Percentiles rank a stretch among this genome's conserved stretches.
phyloP scores from a whole-genome alignment of 2,888 invertebrate species.

The Himalopsyche japonica region DNA sequence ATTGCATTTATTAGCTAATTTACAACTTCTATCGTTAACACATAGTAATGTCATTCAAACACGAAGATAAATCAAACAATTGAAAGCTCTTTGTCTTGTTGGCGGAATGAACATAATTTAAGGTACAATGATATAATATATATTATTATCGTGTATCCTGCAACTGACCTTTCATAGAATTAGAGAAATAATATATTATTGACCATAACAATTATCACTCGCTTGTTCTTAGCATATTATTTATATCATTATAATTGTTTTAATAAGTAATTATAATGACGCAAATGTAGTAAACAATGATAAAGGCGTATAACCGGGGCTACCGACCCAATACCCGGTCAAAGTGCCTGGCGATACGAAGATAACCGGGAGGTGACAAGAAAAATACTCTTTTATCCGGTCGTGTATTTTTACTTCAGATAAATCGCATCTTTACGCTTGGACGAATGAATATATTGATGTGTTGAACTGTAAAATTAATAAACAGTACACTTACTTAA shows the following conservation, averaged over 20 bases:
- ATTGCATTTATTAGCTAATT: no score
- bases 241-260: conserved; percentile 14
- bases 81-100: no score
- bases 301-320: conserved; percentile 5
- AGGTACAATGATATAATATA: no score
- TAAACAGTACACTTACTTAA: no score
- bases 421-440: background rate
- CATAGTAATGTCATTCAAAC: no score
- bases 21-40: no score
- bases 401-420: background rate
- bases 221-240: background rate
- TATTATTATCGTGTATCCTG: background rate
- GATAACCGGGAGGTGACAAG: background rate
- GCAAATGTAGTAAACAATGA: conserved; percentile 37
- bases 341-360: conserved; percentile 3
- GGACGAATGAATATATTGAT: no score
- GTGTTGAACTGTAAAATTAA: no score
- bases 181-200: background rate
- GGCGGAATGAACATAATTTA: no score
- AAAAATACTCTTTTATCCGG: background rate
- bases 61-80: no score
- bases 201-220: background rate
- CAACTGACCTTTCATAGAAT: background rate
- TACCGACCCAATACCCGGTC: conserved; percentile 28
- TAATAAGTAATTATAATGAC: conserved; percentile 32